These are phyloP conservation scores for Scopus umbretta DNA, from an alignment of 2,113 vertebrate genomes.

Conservation along the genomic window DNA sequence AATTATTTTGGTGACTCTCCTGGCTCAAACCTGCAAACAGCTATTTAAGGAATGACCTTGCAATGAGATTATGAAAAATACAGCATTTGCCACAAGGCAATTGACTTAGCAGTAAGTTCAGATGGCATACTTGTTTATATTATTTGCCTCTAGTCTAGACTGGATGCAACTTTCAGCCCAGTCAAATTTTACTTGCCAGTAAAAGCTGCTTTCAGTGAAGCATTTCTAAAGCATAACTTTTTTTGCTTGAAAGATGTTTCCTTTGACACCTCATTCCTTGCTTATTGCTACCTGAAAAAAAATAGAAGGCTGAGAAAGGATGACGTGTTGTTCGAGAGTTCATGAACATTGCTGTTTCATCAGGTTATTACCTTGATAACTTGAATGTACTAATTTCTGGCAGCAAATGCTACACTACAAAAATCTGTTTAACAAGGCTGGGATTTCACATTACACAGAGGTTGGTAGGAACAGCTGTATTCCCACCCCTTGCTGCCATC, in stretches of 20 bases:
- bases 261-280: background rate
- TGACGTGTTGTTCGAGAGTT: background rate
- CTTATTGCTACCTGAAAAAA: background rate
- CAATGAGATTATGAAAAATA: background rate
- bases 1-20: background rate
- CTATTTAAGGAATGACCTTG: background rate
- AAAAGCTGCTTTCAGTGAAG: background rate
- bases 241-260: background rate
- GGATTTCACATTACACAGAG: background rate
- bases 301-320: background rate
- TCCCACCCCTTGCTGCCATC: background rate
- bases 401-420: background rate
- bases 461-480: background rate
- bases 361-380: background rate
- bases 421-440: background rate
- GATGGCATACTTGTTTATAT: background rate
- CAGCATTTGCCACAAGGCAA: background rate
- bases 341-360: background rate
- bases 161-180: background rate
- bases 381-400: background rate
- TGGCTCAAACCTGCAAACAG: background rate
- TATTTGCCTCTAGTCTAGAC: background rate
- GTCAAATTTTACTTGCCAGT: background rate
- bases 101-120: background rate
- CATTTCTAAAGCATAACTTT: background rate